Conservation (phyloP, 2,888 invertebrate genomes). For the Caenorhabditis japonica region DNA sequence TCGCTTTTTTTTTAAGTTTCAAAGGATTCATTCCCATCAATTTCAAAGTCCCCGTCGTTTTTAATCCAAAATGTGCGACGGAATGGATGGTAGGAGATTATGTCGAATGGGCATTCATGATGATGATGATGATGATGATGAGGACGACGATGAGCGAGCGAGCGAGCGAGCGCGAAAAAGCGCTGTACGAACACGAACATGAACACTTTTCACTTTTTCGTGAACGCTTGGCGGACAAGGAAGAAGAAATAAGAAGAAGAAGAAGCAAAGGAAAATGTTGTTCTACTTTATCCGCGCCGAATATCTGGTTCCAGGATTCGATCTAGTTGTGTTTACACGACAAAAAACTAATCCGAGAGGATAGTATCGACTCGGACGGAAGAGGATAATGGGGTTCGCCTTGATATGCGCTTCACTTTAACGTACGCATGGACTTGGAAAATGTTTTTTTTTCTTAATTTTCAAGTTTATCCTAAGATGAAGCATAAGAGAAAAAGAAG, state of each 20-base stretch:
- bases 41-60: too few species aligned
- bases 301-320: slow-evolving; percentile 38
- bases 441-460: too few species aligned
- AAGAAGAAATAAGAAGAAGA: slow-evolving; percentile 12
- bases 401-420: slow-evolving; percentile 4
- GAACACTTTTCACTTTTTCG: slow-evolving; percentile 40
- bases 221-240: slow-evolving; percentile 11
- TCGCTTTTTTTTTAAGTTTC: too few species aligned
- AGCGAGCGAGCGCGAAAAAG: too few species aligned
- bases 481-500: slow-evolving; percentile 3
- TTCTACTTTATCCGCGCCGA: slow-evolving; percentile 37
- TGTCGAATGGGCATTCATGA: slow-evolving; percentile 19
- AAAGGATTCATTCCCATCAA: too few species aligned
- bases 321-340: slow-evolving; percentile 24
- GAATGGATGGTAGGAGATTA: slow-evolving; percentile 22
- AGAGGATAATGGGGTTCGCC: slow-evolving; percentile 18
- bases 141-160: slow-evolving; percentile 32
- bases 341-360: neutral
- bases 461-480: too few species aligned
- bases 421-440: neutral
- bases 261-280: slow-evolving; percentile 24
- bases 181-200: too few species aligned
- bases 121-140: slow-evolving; percentile 22
- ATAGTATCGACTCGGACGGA: neutral
- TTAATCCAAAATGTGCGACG: too few species aligned